Evolutionary conservation across 2,113 vertebrate genomes (phyloP).

Genomic region (Calyptomena viridis): DNA sequence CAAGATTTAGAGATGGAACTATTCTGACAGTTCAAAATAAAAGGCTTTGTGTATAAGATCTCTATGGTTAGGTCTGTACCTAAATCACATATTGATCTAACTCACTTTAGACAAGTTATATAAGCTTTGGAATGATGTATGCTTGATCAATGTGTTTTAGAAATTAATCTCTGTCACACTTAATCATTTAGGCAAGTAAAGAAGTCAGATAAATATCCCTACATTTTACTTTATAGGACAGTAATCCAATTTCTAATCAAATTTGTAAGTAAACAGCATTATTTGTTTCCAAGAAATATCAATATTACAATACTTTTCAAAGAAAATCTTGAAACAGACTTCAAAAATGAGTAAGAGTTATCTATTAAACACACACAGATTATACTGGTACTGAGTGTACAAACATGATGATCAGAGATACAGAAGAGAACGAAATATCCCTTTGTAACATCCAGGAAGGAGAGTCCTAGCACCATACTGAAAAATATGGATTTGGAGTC

Average conservation of each 20-base stretch:
- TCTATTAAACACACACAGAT: not conserved
- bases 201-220: constrained; percentile 24
- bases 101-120: not conserved
- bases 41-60: constrained; percentile 4
- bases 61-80: not conserved
- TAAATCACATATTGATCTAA: constrained; percentile 52
- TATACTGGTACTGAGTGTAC: not conserved
- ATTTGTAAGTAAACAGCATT: constrained; percentile 14
- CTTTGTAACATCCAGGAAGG: not conserved
- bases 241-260: constrained; percentile 42
- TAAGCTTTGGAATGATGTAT: not conserved
- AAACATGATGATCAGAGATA: not conserved
- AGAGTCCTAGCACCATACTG: not conserved
- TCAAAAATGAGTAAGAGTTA: not conserved
- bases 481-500: not conserved
- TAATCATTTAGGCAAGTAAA: constrained; percentile 25
- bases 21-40: constrained; percentile 13
- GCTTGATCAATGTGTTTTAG: constrained; percentile 21
- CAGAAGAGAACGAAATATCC: not conserved
- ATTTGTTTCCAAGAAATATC: constrained; percentile 18
- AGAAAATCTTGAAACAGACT: not conserved
- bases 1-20: constrained; percentile 26
- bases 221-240: constrained; percentile 18
- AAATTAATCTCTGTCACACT: constrained; percentile 10
- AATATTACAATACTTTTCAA: not conserved